phyloP scores from a whole-genome alignment of 2,888 invertebrate species.

The Himalopsyche tibetana region DNA sequence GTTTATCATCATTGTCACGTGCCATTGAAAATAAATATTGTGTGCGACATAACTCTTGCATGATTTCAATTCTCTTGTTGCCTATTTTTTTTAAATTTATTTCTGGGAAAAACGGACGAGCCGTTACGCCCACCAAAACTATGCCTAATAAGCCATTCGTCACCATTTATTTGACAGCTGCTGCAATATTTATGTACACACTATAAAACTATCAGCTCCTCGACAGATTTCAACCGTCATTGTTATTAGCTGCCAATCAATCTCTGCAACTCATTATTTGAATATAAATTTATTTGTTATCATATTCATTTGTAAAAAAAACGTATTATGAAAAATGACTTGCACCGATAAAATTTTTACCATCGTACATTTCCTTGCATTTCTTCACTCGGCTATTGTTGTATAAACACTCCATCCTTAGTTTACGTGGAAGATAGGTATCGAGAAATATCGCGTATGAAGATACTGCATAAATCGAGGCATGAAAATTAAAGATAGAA shows the following conservation, averaged over 20 bases:
- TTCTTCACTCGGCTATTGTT: too few species aligned
- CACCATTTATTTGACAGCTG: not conserved
- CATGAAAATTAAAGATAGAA: too few species aligned
- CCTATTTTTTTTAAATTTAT: conserved; percentile 20
- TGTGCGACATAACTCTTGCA: not conserved
- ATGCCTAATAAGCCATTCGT: not conserved
- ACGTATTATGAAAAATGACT: too few species aligned
- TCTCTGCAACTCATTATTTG: too few species aligned
- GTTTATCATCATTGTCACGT: not conserved
- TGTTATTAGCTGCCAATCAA: not conserved
- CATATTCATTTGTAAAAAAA: too few species aligned
- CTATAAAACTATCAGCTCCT: not conserved
- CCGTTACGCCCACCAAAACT: conserved; percentile 24
- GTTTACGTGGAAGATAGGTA: too few species aligned
- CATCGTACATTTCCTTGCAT: too few species aligned
- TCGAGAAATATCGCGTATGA: too few species aligned
- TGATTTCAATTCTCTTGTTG: conserved; percentile 2
- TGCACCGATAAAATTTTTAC: too few species aligned
- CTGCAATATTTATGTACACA: not conserved
- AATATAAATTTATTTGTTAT: too few species aligned
- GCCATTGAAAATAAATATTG: not conserved
- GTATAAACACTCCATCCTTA: too few species aligned
- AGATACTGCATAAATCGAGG: too few species aligned
- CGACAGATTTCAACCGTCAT: not conserved
- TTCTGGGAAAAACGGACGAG: conserved; percentile 10